These are phyloP conservation scores for Phylloscopus collybita DNA, from an alignment of 2,797 vertebrate genomes.

Conservation along the genomic window DNA sequence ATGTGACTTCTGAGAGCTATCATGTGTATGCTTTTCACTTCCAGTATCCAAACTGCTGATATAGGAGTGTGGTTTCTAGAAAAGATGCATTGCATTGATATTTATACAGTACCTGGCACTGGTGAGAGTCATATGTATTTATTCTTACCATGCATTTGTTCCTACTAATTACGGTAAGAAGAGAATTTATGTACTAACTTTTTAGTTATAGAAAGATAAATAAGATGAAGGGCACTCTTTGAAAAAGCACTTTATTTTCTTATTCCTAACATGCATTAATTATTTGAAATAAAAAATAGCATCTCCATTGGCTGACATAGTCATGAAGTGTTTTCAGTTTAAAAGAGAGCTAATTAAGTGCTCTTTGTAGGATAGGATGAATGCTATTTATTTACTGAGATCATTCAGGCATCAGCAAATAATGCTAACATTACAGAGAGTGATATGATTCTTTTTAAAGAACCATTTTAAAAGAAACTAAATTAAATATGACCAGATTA, in stretches of 20 bases:
- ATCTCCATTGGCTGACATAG: neutral
- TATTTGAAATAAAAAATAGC: neutral
- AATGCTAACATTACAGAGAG: neutral
- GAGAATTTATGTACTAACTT: neutral
- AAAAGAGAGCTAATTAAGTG: slow-evolving; percentile 1
- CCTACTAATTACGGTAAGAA: neutral
- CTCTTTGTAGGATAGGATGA: neutral
- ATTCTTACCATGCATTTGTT: neutral
- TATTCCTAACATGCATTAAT: neutral
- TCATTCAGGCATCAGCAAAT: slow-evolving; percentile 19
- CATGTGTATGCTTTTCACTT: neutral
- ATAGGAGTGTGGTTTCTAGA: neutral
- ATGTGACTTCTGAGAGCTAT: neutral
- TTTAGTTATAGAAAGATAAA: neutral
- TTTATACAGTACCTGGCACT: neutral
- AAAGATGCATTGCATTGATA: neutral
- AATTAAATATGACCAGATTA: neutral
- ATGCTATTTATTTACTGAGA: slow-evolving; percentile 18
- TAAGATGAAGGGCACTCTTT: neutral
- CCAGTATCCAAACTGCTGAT: neutral
- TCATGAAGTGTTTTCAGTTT: neutral
- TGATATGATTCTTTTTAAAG: neutral
- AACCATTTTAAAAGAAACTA: neutral
- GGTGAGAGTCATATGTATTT: neutral
- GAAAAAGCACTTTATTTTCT: neutral